A percentile compares a stretch with the other conserved stretches of the same genome.
Evolutionary conservation across 2,888 invertebrate genomes (phyloP).

Genomic region (Dugesia japonica): DNA sequence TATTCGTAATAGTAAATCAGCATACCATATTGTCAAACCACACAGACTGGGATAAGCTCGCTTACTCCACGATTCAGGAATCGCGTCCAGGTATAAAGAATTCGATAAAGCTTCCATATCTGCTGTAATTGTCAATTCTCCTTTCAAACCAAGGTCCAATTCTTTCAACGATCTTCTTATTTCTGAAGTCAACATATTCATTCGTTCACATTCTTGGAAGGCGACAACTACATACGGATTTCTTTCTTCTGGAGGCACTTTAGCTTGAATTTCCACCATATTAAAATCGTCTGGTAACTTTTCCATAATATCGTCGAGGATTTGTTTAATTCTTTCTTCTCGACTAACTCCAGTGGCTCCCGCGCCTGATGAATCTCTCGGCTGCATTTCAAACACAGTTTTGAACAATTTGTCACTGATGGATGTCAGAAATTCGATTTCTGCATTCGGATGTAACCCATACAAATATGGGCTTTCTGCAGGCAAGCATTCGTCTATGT

Average conservation of each 20-base stretch:
- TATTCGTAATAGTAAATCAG: constrained; percentile 68
- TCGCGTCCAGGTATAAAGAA: constrained; percentile 68
- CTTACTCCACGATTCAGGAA: constrained; percentile 69
- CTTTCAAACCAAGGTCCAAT: constrained; percentile 78
- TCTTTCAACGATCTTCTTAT: constrained; percentile 75
- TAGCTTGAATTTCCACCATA: constrained; percentile 80
- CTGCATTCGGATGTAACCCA: constrained; percentile 84
- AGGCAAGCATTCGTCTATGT: constrained; percentile 79
- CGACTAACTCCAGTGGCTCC: constrained; percentile 71
- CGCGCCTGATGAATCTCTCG: constrained; percentile 69
- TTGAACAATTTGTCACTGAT: constrained; percentile 77
- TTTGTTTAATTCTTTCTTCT: constrained; percentile 86
- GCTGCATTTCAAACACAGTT: constrained; percentile 90
- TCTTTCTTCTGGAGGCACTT: constrained; percentile 61
- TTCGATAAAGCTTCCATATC: constrained; percentile 81
- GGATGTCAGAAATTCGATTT: constrained; percentile 81
- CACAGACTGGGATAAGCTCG: constrained; percentile 73
- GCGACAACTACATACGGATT: constrained; percentile 82
- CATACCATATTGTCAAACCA: constrained; percentile 76
- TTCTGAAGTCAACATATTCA: constrained; percentile 78
- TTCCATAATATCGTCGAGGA: constrained; percentile 80
- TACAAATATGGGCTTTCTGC: constrained; percentile 80
- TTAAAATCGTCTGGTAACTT: constrained; percentile 87
- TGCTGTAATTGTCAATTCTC: constrained; percentile 81
- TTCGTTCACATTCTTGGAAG: constrained; percentile 73